Evolutionary conservation across 2,113 vertebrate genomes (phyloP).

Genomic region (Naja naja): DNA sequence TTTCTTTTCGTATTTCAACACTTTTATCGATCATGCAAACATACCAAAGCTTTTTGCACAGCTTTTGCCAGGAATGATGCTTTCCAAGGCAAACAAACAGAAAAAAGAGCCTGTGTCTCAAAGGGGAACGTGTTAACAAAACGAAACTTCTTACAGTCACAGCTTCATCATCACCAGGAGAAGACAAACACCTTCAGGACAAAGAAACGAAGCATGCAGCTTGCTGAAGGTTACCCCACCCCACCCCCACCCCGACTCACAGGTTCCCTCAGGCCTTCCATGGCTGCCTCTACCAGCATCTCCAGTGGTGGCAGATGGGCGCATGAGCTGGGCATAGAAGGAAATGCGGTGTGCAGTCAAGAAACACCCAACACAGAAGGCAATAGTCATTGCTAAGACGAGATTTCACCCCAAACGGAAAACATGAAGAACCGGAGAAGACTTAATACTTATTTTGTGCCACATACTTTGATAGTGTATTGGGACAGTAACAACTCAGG

Average conservation of each 20-base stretch:
- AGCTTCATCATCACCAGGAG: constrained; percentile 32
- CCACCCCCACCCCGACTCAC: neutral
- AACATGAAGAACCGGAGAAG: constrained; percentile 10
- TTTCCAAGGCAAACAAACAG: constrained; percentile 29
- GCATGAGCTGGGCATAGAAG: neutral
- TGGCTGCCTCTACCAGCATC: neutral
- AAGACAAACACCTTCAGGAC: constrained; percentile 5
- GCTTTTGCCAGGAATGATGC: neutral
- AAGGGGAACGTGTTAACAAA: constrained; percentile 20
- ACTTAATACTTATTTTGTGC: constrained; percentile 11
- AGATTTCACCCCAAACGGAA: neutral
- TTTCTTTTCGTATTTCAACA: constrained; percentile 15
- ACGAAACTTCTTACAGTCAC: constrained; percentile 22
- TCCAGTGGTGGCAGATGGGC: neutral
- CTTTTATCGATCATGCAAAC: constrained; percentile 17
- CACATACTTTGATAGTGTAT: neutral
- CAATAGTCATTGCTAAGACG: constrained; percentile 10
- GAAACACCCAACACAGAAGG: constrained; percentile 16
- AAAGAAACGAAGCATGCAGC: constrained; percentile 11
- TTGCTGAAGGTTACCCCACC: neutral
- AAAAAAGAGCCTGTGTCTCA: constrained; percentile 52
- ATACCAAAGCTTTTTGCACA: constrained; percentile 4
- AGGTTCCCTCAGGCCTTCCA: neutral
- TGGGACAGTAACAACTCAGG: neutral
- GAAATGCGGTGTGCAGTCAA: neutral